These are phyloP conservation scores for Caenorhabditis macrosperma DNA, from an alignment of 2,888 invertebrate genomes.

Conservation along the genomic window DNA sequence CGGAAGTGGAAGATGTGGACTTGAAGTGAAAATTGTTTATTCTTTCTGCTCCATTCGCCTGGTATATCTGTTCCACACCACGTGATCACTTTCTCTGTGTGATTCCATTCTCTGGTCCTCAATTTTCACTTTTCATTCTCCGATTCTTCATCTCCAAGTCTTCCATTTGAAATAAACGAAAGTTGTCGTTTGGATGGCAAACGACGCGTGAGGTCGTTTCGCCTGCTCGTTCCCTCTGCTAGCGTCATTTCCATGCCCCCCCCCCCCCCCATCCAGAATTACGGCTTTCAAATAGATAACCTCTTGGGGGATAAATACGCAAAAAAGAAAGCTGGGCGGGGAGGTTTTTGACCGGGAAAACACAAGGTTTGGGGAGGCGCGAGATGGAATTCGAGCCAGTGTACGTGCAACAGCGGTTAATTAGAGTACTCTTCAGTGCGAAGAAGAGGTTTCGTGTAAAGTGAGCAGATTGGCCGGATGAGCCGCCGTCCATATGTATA, in stretches of 20 bases:
- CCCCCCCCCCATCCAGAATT: constrained; percentile 7
- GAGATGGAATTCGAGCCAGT: constrained; percentile 35
- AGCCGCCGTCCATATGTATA: constrained; percentile 42
- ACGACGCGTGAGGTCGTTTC: constrained; percentile 46
- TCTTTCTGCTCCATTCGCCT: neutral
- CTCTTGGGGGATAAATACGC: constrained; percentile 22
- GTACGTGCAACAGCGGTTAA: constrained; percentile 27
- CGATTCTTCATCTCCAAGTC: too few relatives aligned
- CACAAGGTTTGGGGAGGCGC: constrained; percentile 1
- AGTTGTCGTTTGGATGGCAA: constrained; percentile 29
- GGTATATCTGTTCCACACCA: neutral
- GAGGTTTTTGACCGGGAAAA: neutral
- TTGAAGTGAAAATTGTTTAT: constrained; percentile 1
- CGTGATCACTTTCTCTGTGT: neutral
- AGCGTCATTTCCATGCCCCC: constrained; percentile 29
- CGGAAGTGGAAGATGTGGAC: constrained; percentile 4
- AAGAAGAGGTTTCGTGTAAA: constrained; percentile 26
- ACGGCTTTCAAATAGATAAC: constrained; percentile 36
- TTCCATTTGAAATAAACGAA: constrained; percentile 10
- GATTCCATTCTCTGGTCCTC: neutral
- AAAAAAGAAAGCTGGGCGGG: neutral
- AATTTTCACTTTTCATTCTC: too few relatives aligned
- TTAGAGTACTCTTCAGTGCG: constrained; percentile 35
- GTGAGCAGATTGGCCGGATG: constrained; percentile 54
- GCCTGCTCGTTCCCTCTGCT: constrained; percentile 14